These are phyloP conservation scores for Proctacanthus coquilletti DNA, from an alignment of 1,140 invertebrate genomes.

Conservation along the genomic window DNA sequence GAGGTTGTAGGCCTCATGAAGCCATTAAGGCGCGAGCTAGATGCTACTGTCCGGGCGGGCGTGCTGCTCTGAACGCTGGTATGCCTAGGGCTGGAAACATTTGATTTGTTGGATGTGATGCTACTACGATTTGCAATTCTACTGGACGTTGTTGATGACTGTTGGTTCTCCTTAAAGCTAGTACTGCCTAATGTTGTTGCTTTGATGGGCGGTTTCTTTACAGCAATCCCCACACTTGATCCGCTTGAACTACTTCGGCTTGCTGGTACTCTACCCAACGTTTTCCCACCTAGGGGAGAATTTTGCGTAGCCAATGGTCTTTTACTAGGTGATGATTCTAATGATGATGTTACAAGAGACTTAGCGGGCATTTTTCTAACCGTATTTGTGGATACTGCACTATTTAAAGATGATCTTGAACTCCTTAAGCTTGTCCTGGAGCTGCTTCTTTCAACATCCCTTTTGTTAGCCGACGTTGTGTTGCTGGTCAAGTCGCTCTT, in stretches of 20 bases:
- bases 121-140: constrained; percentile 18
- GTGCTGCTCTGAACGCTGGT: constrained; percentile 13
- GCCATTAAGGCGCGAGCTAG: constrained; percentile 27
- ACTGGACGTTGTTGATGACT: constrained; percentile 6
- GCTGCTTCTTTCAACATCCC: constrained; percentile 42
- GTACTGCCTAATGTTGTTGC: constrained; percentile 15
- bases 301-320: constrained; percentile 20
- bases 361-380: constrained; percentile 45
- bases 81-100: constrained; percentile 6
- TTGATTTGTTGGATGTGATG: not conserved
- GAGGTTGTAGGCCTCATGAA: constrained; percentile 40
- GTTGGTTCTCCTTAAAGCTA: constrained; percentile 24
- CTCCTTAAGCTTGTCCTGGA: constrained; percentile 60
- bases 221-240: constrained; percentile 35
- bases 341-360: constrained; percentile 12
- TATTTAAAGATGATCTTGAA: constrained; percentile 66
- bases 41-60: constrained; percentile 7
- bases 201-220: constrained; percentile 14
- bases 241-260: constrained; percentile 56
- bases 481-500: constrained; percentile 16
- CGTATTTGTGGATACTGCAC: constrained; percentile 61
- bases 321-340: constrained; percentile 25
- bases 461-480: constrained; percentile 6
- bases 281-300: constrained; percentile 4
- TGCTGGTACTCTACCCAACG: constrained; percentile 39